Evolutionary conservation across 1,140 invertebrate genomes (phyloP).

Genomic region (Zaprionus tsacasi): DNA sequence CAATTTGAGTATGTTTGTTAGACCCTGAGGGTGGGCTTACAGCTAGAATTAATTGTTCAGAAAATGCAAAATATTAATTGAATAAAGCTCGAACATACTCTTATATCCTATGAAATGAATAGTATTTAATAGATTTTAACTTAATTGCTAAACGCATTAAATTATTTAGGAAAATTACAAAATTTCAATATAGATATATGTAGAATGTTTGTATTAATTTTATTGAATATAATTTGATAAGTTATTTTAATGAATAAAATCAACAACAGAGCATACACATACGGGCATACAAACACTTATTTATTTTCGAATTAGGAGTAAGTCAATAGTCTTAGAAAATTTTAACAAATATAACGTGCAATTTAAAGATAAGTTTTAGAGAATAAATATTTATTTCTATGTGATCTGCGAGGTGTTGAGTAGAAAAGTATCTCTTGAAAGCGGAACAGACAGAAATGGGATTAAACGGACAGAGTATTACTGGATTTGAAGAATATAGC

Average conservation of each 20-base stretch:
- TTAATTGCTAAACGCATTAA: constrained; percentile 27
- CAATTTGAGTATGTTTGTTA: constrained; percentile 72
- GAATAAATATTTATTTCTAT: constrained; percentile 33
- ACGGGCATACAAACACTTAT: constrained; percentile 29
- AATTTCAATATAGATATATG: constrained; percentile 20
- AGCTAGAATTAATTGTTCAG: constrained; percentile 41
- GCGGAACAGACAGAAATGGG: constrained; percentile 2
- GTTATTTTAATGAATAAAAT: constrained; percentile 46
- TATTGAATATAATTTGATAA: constrained; percentile 30
- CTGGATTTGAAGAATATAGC: neutral
- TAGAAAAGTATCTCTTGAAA: neutral
- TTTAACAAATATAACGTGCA: constrained; percentile 25
- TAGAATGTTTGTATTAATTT: constrained; percentile 11
- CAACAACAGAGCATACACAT: constrained; percentile 27
- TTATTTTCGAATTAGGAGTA: constrained; percentile 15
- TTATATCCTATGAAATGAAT: constrained; percentile 28
- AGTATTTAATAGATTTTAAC: constrained; percentile 19
- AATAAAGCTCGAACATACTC: constrained; percentile 53
- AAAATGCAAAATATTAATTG: constrained; percentile 46
- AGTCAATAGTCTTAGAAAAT: constrained; percentile 6
- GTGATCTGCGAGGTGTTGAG: constrained; percentile 9
- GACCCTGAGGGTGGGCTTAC: constrained; percentile 45
- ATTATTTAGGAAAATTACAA: constrained; percentile 12
- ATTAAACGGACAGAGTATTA: neutral
- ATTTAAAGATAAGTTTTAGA: constrained; percentile 13